Conservation (phyloP, 1,140 invertebrate genomes). For the Patella vulgata region DNA sequence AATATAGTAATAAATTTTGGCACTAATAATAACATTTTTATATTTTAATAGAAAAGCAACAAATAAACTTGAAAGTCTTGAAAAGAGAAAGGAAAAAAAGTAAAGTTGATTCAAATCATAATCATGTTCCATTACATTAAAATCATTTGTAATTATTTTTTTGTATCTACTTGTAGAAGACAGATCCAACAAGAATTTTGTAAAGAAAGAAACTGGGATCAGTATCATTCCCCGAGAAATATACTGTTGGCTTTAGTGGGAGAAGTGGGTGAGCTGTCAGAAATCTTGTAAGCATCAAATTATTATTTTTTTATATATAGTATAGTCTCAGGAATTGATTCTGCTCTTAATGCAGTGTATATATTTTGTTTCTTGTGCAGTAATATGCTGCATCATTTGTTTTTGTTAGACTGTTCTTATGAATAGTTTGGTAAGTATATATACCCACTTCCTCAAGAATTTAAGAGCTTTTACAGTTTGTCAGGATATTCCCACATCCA, state of each 20-base stretch:
- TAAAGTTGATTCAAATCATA: too few species aligned
- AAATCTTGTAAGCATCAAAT: constrained; percentile 58
- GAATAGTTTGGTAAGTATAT: too few species aligned
- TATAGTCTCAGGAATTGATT: neutral
- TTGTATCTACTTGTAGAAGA: constrained; percentile 42
- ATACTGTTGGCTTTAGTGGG: constrained; percentile 68
- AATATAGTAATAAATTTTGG: too few species aligned
- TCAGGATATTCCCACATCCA: too few species aligned
- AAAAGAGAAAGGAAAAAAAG: too few species aligned
- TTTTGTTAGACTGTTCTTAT: constrained; percentile 15
- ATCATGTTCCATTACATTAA: too few species aligned
- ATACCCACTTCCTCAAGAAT: too few species aligned
- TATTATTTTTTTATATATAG: neutral
- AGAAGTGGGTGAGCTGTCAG: constrained; percentile 69
- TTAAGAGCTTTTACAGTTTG: too few species aligned
- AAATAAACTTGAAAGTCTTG: too few species aligned
- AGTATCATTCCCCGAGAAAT: constrained; percentile 69
- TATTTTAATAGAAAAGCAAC: too few species aligned
- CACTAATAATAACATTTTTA: too few species aligned
- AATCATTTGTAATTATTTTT: too few species aligned
- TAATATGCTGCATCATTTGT: constrained; percentile 8
- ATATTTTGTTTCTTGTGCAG: neutral
- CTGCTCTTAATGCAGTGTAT: constrained; percentile 5
- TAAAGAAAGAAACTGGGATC: constrained; percentile 68
- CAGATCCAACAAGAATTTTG: constrained; percentile 57